Base-by-base conservation (phyloP, 2,888 invertebrate genomes). In the Geotrupes spiniger region DNA sequence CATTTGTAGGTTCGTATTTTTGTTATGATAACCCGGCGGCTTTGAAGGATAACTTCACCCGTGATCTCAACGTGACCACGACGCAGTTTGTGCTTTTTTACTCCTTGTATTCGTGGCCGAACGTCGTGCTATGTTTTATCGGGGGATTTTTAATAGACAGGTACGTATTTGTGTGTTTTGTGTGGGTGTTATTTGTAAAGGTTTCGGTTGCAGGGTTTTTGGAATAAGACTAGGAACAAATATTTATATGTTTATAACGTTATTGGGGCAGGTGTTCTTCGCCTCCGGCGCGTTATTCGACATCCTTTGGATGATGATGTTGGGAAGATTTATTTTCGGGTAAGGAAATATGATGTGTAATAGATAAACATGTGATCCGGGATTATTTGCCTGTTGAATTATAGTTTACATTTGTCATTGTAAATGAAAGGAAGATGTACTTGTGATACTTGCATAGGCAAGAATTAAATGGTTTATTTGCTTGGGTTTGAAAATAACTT, bases 1-100 rank as follows among this genome's bases (percentile, higher is more conserved):
- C 28, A 44, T 21, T 81, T 77, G 44, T 74, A 95, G 96, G 95
- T 67, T 93, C 94, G 49, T 96, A 94, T 74, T 98, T 97, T 73
- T 97, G 97, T 73, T 98, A 94, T 76, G 98, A 98, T 72, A 94
- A 92, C 71, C 97, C 97, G 4, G 92, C 87, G 44, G 94, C 97
- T 3, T 73, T 98, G 42, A 92, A 93, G 71, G 89, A 93, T 66
- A 83, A 89, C 60, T 94, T 92, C 70, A 85, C 84, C 64, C 73
- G 77, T 56, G 95, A 95, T 67, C 78, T 95, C 64, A 77, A 84
- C 56, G 77, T 98, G 56, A 81, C 83, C 42, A 90, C 89, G 46
- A 84, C 87, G 4, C 80, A 91, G 71, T 98, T 91, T 78, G 87
- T 91, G 53, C 76, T 88, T 51, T 78, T 98, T 36, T 98, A 98